Evolutionary conservation across 2,797 vertebrate species (phyloP).

Genomic region (Sciaenops ocellatus): DNA sequence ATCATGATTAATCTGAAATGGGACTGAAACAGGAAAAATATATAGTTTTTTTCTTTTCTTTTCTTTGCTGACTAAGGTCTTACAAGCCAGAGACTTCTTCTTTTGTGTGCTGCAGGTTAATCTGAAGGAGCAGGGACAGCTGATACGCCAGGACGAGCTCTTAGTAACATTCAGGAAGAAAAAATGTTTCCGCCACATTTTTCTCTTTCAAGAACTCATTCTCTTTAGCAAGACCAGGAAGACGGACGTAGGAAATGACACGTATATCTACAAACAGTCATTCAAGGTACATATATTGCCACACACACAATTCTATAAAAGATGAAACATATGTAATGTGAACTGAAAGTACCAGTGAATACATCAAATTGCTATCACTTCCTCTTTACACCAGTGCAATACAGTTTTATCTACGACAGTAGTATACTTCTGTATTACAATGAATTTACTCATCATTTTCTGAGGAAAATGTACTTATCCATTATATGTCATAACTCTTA

Average conservation of each 20-base stretch:
- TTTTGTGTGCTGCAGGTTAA: constrained; percentile 81
- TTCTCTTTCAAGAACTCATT: constrained; percentile 88
- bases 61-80: too few species aligned
- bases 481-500: not conserved
- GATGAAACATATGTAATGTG: too few species aligned
- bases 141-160: constrained; percentile 87
- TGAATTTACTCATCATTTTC: not conserved
- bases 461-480: not conserved
- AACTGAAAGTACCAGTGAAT: not conserved
- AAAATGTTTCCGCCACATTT: constrained; percentile 86
- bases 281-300: constrained; percentile 82
- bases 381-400: not conserved
- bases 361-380: not conserved
- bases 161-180: constrained; percentile 85
- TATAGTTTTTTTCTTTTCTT: too few species aligned
- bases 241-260: constrained; percentile 85
- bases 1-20: not conserved
- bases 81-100: not conserved
- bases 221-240: constrained; percentile 89
- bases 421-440: not conserved
- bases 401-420: rapidly evolving
- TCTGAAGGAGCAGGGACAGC: constrained; percentile 88
- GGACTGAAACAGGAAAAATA: not conserved
- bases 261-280: constrained; percentile 88
- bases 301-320: not conserved